These are phyloP conservation scores for Alosa sapidissima DNA, from an alignment of 2,797 vertebrate genomes.

Conservation along the genomic window DNA sequence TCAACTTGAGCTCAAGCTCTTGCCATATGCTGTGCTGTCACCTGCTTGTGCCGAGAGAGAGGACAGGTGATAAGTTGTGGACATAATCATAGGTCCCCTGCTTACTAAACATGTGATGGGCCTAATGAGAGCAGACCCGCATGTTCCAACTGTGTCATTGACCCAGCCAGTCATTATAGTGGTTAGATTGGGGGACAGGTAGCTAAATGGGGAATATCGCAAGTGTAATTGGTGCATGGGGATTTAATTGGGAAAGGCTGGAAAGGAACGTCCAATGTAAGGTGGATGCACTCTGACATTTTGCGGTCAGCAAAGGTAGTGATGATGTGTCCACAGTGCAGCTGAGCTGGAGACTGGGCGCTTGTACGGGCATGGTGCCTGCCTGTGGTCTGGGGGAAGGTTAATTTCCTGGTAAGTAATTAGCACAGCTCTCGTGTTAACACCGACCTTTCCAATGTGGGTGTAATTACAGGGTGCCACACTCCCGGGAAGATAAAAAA, in stretches of 20 bases:
- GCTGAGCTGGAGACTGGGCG: background rate
- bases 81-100: background rate
- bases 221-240: background rate
- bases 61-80: background rate
- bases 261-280: background rate
- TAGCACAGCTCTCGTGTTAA: slow-evolving; percentile 65
- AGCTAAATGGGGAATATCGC: background rate
- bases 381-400: slow-evolving; percentile 45
- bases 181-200: background rate
- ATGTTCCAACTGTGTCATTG: background rate
- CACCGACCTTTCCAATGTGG: slow-evolving; percentile 61
- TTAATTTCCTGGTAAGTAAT: slow-evolving; percentile 51
- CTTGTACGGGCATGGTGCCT: slow-evolving; percentile 26
- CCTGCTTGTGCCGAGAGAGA: background rate
- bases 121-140: background rate
- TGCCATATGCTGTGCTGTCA: background rate
- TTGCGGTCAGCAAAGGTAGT: no score
- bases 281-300: background rate
- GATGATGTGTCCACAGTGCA: background rate
- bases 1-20: background rate
- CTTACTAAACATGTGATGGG: background rate
- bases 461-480: slow-evolving; percentile 53
- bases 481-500: background rate
- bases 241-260: background rate
- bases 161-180: background rate